These are phyloP conservation scores for Pristionchus fissidentatus DNA, from an alignment of 2,888 invertebrate genomes.

Conservation along the genomic window DNA sequence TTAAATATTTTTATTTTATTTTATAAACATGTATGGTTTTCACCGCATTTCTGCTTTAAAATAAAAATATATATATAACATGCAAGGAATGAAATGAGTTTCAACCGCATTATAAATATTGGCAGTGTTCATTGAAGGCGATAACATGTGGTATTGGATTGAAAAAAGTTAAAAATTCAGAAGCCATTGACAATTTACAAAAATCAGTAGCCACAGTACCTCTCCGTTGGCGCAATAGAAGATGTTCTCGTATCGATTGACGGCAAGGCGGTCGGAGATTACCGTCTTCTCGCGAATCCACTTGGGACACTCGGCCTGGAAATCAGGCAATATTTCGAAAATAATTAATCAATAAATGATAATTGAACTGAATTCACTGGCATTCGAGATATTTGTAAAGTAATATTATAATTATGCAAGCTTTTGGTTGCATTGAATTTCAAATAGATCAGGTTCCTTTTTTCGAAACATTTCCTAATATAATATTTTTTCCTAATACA, in stretches of 20 bases:
- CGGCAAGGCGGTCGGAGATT: conserved; percentile 57
- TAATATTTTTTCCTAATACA: too few species aligned
- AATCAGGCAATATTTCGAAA: neutral
- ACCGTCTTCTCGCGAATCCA: conserved; percentile 59
- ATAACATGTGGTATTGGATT: too few species aligned
- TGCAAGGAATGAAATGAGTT: neutral
- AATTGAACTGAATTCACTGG: neutral
- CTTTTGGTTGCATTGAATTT: too few species aligned
- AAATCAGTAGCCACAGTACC: conserved; percentile 46
- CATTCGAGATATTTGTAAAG: neutral
- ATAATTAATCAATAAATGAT: neutral
- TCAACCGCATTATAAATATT: neutral
- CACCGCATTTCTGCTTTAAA: neutral
- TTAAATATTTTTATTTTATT: neutral
- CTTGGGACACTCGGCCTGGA: conserved; percentile 59
- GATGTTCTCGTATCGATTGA: conserved; percentile 62
- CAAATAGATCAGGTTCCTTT: too few species aligned
- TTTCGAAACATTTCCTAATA: too few species aligned
- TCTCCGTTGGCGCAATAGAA: conserved; percentile 63
- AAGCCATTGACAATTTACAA: too few species aligned
- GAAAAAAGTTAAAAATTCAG: too few species aligned
- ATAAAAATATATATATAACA: too few species aligned
- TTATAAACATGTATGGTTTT: neutral
- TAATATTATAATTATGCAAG: neutral
- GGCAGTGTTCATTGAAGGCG: too few species aligned